Evolutionary conservation across 2,888 invertebrate genomes (phyloP).

Genomic region (Parasteatoda lunata): DNA sequence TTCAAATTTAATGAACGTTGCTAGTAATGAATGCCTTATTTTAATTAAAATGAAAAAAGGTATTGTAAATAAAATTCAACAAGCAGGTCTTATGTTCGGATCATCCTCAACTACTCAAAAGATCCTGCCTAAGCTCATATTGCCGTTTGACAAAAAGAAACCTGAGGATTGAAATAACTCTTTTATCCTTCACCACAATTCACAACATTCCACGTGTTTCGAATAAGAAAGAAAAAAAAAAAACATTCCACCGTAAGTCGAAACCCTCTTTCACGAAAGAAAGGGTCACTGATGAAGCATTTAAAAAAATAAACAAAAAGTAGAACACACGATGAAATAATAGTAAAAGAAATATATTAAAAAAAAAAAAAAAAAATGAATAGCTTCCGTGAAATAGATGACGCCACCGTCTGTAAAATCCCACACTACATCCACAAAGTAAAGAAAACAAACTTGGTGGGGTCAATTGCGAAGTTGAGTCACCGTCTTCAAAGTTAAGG

Average conservation of each 20-base stretch:
- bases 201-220: not conserved
- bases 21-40: no score
- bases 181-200: not conserved
- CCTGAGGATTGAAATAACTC: not conserved
- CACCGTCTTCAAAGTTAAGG: conserved; percentile 45
- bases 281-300: not conserved
- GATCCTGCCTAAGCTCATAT: not conserved
- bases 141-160: not conserved
- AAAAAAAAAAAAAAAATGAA: conserved; percentile 6
- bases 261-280: no score
- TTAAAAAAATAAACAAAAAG: conserved; percentile 25
- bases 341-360: not conserved
- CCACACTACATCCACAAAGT: conserved; percentile 37
- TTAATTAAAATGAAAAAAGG: no score
- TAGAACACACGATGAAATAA: conserved; percentile 11
- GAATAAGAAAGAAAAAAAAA: not conserved
- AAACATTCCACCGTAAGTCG: not conserved
- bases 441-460: conserved; percentile 59
- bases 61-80: no score
- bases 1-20: no score
- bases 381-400: conserved; percentile 44
- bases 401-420: conserved; percentile 53
- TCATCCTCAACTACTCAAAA: no score
- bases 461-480: conserved; percentile 47
- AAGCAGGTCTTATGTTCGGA: no score